Base-by-base conservation (phyloP, 2,113 vertebrate species). In the Hydrochoerus hydrochaeris region DNA sequence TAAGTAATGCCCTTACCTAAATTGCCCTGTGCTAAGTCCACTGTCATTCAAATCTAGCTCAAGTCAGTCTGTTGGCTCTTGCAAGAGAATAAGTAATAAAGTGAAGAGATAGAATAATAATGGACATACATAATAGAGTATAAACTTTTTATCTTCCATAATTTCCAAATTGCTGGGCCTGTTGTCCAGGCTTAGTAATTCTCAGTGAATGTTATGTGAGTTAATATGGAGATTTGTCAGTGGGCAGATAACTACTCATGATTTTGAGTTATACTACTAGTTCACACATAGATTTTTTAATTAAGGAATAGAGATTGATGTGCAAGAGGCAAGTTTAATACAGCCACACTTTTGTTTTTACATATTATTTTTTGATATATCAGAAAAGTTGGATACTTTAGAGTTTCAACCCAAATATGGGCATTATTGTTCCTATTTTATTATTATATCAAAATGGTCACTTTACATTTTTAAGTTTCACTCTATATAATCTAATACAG, bases 391-490 rank as follows among this genome's bases (percentile, higher is more conserved):
- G 38, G 24, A 88, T 28, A 62, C n/a, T 90, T 78, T 92, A 73
- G 11, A 60, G 17, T 77, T 87, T 92, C 75, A 93, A 19, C 44
- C 86, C 32, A 89, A 82, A 57, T 85, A 57, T 89, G 52, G 49
- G 11, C 81, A 77, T 92, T 90, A 44, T 65, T 92, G 5, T 30
- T 81, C 92, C 54, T 83, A 24, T 83, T 94, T 92, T 85, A 54
- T 87, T 90, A 16, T 73, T 90, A 20, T 73, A 85, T 94, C 38
- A 85, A 17, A 69, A 58, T 88, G 24, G 38, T 71, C 78, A 88
- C 78, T 82, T 73, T 75, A 49, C 28, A 49, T 86, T 71, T 75
- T 88, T 84, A 87, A 77, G 14, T n/a, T 44, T 93, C 32, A 93
- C 28, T 58, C 22, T 58, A 4, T 32, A 41, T 16, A 82, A 35